Base-by-base conservation (phyloP, 2,113 vertebrate species). In the Coryphaenoides rupestris region DNA sequence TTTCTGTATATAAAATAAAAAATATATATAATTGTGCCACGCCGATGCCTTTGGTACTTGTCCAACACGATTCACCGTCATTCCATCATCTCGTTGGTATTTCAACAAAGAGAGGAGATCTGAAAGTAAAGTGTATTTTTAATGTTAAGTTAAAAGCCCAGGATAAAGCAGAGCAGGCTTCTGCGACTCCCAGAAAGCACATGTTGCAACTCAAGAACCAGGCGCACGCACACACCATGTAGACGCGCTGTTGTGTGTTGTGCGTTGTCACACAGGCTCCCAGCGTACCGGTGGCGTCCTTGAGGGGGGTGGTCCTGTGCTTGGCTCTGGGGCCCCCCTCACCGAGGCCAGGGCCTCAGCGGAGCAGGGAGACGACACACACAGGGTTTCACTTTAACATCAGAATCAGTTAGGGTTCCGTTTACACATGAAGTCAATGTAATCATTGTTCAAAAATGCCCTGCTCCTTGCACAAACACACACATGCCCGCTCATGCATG, bases 1-100 rank as follows among this genome's bases (percentile, higher is more conserved):
- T 81, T 84, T 46, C 74, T 81, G 62, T 77, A 73, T 76, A 87
- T 83, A 86, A 89, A 86, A 89, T 71, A 55, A 19, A 21, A 67
- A 54, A 76, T n/a, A 45, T 77, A 73, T 63, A 71, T 40, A 54
- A 66, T 69, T 7, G 56, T 54, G 76, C 21, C 21, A 69, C 54
- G 3, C 21, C 65, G 26, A 57, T 67, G 75, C 74, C 61, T 68
- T 68, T 71, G 40, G 17, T 40, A 62, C 49, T 50, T 62, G 21
- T 77, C 57, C 72, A 75, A 73, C 63, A 63, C 64, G 49, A 68
- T 23, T 53, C 19, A 55, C 21, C 60, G 15, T 12, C 4, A n/a
- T 60, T 24, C 17, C n/a, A 40, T 23, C 40, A n/a, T 58, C 3
- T 3, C 33, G 50, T 26, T 13, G 45, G n/a, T 22, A 22, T 50